Evolutionary conservation across 2,888 invertebrate genomes (phyloP).

Genomic region (Alloplasta piceator): DNA sequence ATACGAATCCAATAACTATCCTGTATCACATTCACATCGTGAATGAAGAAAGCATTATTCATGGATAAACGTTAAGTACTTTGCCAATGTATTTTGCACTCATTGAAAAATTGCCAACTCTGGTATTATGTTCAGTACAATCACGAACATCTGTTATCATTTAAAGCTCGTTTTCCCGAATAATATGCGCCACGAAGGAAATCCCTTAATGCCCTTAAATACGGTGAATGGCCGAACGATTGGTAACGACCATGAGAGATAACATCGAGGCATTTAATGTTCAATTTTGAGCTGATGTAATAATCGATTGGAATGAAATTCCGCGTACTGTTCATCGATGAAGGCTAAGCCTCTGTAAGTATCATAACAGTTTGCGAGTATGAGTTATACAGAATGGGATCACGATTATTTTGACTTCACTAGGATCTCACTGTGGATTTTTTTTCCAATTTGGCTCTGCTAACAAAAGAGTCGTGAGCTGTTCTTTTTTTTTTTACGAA

Average conservation of each 20-base stretch:
- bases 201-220: background rate
- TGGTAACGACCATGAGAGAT: slow-evolving; percentile 6
- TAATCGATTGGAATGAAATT: slow-evolving; percentile 37
- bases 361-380: slow-evolving; percentile 23
- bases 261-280: slow-evolving; percentile 17
- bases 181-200: too few species aligned
- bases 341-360: slow-evolving; percentile 36
- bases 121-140: too few species aligned
- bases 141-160: too few species aligned
- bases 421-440: too few species aligned
- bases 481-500: too few species aligned
- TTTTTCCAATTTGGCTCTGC: too few species aligned
- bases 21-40: background rate
- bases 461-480: too few species aligned
- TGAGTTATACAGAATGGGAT: background rate
- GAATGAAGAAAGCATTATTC: background rate
- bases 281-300: slow-evolving; percentile 7
- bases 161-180: too few species aligned
- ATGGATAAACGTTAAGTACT: too few species aligned
- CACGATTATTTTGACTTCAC: background rate
- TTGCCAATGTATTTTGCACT: too few species aligned
- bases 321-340: slow-evolving; percentile 19
- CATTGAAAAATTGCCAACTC: too few species aligned
- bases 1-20: background rate
- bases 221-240: background rate